Evolutionary conservation across 2,888 invertebrate genomes (phyloP), one percentile per base, ranked within the genome.

Genomic region (Caenorhabditis sp.): DNA sequence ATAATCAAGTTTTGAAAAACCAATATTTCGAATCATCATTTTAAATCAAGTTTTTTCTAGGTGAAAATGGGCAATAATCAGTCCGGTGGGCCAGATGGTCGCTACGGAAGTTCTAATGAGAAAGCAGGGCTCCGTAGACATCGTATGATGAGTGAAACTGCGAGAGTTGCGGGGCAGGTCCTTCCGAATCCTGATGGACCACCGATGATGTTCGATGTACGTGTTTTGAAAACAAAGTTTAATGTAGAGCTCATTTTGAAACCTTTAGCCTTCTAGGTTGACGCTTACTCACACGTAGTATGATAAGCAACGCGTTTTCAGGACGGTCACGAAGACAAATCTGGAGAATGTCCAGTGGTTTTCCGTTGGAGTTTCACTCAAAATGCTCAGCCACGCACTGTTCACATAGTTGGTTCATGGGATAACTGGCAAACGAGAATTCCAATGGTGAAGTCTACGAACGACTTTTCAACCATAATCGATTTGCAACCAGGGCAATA

Each of bases 401-500:
- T 91, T 3, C 84, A 85, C 26, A 88, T 91, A 49, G 86, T 89
- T 47, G 91, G 91, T 14, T 91, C 91, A 6, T 91, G 91, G 91
- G 96, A 96, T 64, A 95, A 96, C 85, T 98, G 98, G 98, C 96
- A 96, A 93, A 95, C 96, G 10, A 93, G 93, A 89, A 95, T 98
- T 85, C 97, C 97, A 0, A 96, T 98, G 96, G 97, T 97, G 0
- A 97, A 96, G 90, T 94, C 94, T 82, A 97, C 97, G 93, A 96
- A 96, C 5, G 98, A 99, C 93, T 99, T 99, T 94, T 97, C 97
- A 49, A 97, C 98, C 16, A 99, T 99, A 90, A 95, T 97, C 77
- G 91, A 92, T 69, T 80, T 92, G 14, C 87, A 88, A 51, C 91
- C 91, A 41, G 91, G 92, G 19, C 82, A 86, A 28, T 91, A 92